Percentiles rank a stretch among this genome's conserved stretches.
Evolutionary conservation across 2,888 invertebrate genomes (phyloP).

Genomic region (Pseudanteris insignis): DNA sequence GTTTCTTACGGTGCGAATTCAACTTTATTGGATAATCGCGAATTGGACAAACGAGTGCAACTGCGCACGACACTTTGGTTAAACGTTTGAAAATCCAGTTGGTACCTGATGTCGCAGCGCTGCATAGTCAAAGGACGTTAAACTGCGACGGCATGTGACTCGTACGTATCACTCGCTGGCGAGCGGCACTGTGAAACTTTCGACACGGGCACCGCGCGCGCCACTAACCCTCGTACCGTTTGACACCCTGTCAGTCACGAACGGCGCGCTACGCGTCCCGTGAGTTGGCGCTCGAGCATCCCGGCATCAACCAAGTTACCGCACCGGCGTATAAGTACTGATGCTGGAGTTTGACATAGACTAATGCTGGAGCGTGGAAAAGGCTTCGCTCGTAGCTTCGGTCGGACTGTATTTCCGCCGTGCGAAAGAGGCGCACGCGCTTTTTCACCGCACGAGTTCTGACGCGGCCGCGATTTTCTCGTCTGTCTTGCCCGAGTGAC

Average conservation of each 20-base stretch:
- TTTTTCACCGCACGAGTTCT: conserved; percentile 42
- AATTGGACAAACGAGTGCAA: no score
- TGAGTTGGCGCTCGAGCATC: background rate
- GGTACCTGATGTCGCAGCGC: conserved; percentile 6
- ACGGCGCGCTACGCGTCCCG: conserved; percentile 2
- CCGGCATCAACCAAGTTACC: conserved; percentile 53
- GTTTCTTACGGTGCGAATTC: no score
- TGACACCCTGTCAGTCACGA: background rate
- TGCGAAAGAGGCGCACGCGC: conserved; percentile 53
- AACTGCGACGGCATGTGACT: no score
- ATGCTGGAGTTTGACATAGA: conserved; percentile 61
- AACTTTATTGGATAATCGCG: no score
- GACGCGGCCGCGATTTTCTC: conserved; percentile 32
- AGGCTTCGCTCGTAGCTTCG: conserved; percentile 58
- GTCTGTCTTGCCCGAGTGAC: conserved; percentile 27
- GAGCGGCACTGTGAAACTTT: conserved; percentile 5
- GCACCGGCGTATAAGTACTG: conserved; percentile 63
- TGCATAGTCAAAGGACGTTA: conserved; percentile 1
- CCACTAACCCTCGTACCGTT: background rate
- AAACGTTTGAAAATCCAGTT: no score
- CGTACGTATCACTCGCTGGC: no score
- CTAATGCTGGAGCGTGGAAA: conserved; percentile 52
- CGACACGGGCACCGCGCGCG: no score
- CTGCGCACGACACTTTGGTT: no score
- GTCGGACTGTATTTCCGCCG: conserved; percentile 53